These are phyloP conservation scores for Amblyraja radiata DNA, from an alignment of 2,797 vertebrate species.

Conservation along the genomic window DNA sequence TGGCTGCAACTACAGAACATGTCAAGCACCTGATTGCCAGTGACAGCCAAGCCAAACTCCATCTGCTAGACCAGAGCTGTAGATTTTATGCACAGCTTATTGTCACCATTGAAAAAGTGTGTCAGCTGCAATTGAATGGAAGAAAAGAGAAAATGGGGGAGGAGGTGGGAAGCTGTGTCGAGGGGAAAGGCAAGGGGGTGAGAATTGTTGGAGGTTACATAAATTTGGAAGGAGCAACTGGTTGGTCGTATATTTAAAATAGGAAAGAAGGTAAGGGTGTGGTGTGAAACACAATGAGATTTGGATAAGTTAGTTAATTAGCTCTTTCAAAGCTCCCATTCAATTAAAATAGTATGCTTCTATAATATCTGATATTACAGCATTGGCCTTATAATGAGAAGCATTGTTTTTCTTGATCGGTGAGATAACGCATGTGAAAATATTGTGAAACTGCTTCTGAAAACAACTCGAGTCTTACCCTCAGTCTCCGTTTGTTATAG, in stretches of 20 bases:
- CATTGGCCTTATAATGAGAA: background rate
- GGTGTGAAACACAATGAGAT: too few species aligned
- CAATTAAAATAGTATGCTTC: background rate
- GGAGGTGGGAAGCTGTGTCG: too few species aligned
- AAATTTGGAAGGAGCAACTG: background rate
- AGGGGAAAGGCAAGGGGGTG: too few species aligned
- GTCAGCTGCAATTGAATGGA: too few species aligned
- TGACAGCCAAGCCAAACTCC: too few species aligned
- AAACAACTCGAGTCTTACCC: background rate
- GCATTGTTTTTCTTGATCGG: background rate
- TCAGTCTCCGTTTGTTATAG: background rate
- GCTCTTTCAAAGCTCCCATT: background rate
- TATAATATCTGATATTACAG: background rate
- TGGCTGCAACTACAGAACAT: too few species aligned
- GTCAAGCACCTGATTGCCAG: too few species aligned
- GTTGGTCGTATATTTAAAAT: background rate
- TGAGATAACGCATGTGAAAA: background rate
- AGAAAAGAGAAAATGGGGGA: too few species aligned
- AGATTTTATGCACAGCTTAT: too few species aligned
- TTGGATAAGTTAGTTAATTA: background rate
- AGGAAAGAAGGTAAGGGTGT: background rate
- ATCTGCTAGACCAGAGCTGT: too few species aligned
- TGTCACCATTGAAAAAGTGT: too few species aligned
- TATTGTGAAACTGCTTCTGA: background rate
- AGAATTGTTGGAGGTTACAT: too few species aligned